phyloP scores from a whole-genome alignment of 2,888 invertebrate species.

The Enchytraeus crypticus region DNA sequence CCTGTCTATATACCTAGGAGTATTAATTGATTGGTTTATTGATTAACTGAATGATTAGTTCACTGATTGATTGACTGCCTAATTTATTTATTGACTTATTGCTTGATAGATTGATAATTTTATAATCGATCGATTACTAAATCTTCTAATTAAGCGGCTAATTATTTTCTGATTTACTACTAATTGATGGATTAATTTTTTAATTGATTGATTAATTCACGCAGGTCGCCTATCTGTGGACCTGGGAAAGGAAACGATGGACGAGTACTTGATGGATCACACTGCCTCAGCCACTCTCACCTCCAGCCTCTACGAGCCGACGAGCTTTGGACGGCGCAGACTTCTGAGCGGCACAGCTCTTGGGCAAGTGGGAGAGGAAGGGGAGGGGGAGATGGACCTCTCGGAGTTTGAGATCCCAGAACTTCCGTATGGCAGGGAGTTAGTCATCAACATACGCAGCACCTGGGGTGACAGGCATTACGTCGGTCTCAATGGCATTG shows the following conservation, averaged over 20 bases:
- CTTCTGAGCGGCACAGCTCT: not conserved
- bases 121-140: too few relatives aligned
- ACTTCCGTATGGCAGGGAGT: conserved; percentile 60
- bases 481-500: conserved; percentile 69
- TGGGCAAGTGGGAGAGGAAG: not conserved
- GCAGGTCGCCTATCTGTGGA: conserved; percentile 41
- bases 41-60: not conserved
- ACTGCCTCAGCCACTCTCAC: too few relatives aligned
- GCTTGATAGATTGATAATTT: too few relatives aligned
- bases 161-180: too few relatives aligned
- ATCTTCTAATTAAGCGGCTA: too few relatives aligned
- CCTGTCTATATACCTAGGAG: too few relatives aligned
- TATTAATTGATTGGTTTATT: too few relatives aligned
- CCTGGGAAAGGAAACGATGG: conserved; percentile 36
- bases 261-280: conserved; percentile 41
- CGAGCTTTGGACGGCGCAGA: not conserved
- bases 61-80: too few relatives aligned
- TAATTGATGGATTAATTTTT: too few relatives aligned
- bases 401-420: conserved; percentile 64
- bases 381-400: not conserved
- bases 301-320: conserved; percentile 4
- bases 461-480: conserved; percentile 74
- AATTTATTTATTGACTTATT: too few relatives aligned
- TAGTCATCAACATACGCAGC: conserved; percentile 59
- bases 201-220: not conserved